Base-by-base conservation (phyloP, 2,113 vertebrate species). In the Pan paniscus region DNA sequence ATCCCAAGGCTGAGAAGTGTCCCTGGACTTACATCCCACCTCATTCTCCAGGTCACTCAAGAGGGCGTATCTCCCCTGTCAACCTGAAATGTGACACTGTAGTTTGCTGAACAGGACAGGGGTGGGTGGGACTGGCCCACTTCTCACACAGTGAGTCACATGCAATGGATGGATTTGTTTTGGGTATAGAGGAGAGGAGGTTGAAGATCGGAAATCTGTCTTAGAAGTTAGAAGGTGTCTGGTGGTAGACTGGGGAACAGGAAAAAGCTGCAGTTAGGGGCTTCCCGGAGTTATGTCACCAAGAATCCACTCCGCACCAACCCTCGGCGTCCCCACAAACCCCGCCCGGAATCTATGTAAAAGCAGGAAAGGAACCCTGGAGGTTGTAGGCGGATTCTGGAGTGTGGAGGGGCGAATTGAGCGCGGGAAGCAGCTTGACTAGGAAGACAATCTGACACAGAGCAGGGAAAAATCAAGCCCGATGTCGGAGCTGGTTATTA, bases 31-130 rank as follows among this genome's bases (percentile, higher is more conserved):
- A 93, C 95, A 97, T 97, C 97, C 90, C 92, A 78, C 67, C 64
- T 73, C 95, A 40, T 95, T 96, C 96, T 98, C 84, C 90, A 96
- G 87, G 84, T 95, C 82, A 46, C 30, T 8, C 59, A 20, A 25
- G 55, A 79, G 92, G 81, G 52, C 84, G 98, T 96, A 97, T 96
- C 96, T 98, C 93, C 97, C 98, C 97, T 98, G 97, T 97, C 72
- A 79, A 88, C 96, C 89, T 97, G 97, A 96, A 98, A 98, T 9
- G 92, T 75, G 97, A 98, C 95, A 87, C 98, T 96, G 70, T 52
- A 92, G 90, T 86, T 97, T 89, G 87, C 90, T 96, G 90, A 98
- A 94, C 79, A 82, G 84, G 5, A 73, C 81, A n/a, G 93, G 59
- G 32, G 68, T 72, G 61, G 35, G 68, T 75, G 93, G 70, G 61